Base-by-base conservation (phyloP, 92 coral and sea anemone species). In the Chrysogorgia sp. region DNA sequence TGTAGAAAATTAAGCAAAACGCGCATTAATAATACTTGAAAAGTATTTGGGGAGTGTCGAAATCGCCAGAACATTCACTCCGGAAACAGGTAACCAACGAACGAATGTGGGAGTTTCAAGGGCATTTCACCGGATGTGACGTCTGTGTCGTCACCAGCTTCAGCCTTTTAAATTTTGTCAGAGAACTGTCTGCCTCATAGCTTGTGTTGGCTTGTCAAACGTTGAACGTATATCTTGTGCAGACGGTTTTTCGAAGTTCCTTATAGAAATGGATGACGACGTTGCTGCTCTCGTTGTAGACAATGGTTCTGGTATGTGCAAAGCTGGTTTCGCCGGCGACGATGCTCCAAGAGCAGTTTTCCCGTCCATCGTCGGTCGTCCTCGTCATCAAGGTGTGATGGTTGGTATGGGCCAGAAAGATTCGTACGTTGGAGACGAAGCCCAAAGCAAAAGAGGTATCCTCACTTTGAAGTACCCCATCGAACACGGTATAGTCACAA, bases 371-470 rank as follows among this genome's bases (percentile, higher is more conserved):
- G 97, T 93, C 63, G 98, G 98, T 61, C 96, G 98, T 80, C 98
- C 98, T 86, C 94, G 98, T 78, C 97, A 91, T 93, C 98, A 93
- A 74, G 98, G 98, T 79, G 98, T 93, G 84, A 93, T 93, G 98
- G 98, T 93, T 81, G 98, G 98, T 87, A 93, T 93, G 98, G 98
- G 98, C 62, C 98, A 93, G 92, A 93, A 93, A 93, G 98, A 93
- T 86, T 93, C 98, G 67, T 93, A 93, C 70, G 98, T 93, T 72
- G 98, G 98, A 41, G 98, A 93, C 74, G 98, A 93, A 84, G 98
- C 98, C 61, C 98, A 93, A 88, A 93, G 98, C 90, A 94, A 94
- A 79, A 86, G 98, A 94, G 98, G 98, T 87, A 94, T 94, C 55
- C 92, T 94, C 53, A 93, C 97, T 12, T 86, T 93, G 37, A 93